Conservation (phyloP, 2,888 invertebrate species). For the Erannis defoliaria region DNA sequence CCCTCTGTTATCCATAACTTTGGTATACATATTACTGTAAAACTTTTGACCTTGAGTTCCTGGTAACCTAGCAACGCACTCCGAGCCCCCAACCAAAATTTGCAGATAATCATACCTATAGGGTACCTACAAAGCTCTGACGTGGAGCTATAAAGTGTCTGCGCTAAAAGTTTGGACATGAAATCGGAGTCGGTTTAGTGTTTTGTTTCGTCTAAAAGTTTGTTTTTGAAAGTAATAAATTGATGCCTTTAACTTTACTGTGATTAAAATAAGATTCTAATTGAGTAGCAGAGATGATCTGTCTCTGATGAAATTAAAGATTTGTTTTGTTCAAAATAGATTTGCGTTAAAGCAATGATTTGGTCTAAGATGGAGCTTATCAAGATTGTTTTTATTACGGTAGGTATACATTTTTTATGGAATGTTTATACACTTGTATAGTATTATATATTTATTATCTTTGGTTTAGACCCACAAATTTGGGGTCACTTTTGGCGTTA, state of each 20-base stretch:
- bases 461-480: no score
- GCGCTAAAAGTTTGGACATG: slow-evolving; percentile 32
- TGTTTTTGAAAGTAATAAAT: slow-evolving; percentile 11
- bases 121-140: slow-evolving; percentile 66
- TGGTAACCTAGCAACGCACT: slow-evolving; percentile 82
- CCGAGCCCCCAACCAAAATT: slow-evolving; percentile 81
- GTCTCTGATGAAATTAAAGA: neutral
- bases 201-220: slow-evolving; percentile 22
- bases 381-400: no score
- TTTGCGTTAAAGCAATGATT: no score
- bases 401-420: no score
- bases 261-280: neutral
- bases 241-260: neutral
- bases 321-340: no score
- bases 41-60: slow-evolving; percentile 81
- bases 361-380: no score
- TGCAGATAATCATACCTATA: slow-evolving; percentile 80
- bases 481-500: no score
- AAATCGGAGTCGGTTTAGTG: slow-evolving; percentile 36
- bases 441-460: no score
- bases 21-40: slow-evolving; percentile 69
- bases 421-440: no score
- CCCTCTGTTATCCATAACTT: slow-evolving; percentile 63
- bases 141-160: slow-evolving; percentile 65
- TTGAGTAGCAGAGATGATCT: neutral